A percentile compares a stretch with the other conserved stretches of the same genome.
phyloP scores from a whole-genome alignment of 2,888 invertebrate genomes.

The Heliconius cydno region DNA sequence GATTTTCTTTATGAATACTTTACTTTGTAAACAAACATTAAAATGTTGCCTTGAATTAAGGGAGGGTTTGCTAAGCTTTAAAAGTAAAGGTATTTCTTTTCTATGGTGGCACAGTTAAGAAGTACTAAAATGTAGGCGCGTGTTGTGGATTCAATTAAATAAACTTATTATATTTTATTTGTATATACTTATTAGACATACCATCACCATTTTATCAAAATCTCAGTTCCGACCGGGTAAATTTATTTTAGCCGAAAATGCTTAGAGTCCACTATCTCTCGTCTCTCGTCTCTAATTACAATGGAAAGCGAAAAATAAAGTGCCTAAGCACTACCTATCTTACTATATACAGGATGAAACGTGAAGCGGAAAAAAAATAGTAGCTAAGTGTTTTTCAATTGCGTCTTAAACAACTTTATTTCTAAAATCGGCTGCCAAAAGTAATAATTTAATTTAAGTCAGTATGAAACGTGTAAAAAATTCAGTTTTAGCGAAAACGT shows the following conservation, averaged over 20 bases:
- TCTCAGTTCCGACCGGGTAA: too few species aligned
- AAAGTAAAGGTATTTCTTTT: not conserved
- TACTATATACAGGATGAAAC: not conserved
- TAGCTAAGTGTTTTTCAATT: not conserved
- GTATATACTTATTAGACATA: too few species aligned
- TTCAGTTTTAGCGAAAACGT: conserved; percentile 1
- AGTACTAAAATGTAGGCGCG: not conserved
- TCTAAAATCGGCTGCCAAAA: not conserved
- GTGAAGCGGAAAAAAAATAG: not conserved
- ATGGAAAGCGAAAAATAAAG: too few species aligned
- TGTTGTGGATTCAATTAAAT: not conserved
- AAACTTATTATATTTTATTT: too few species aligned
- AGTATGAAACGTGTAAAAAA: not conserved
- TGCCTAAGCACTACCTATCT: not conserved
- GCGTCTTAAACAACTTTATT: not conserved
- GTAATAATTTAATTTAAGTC: not conserved
- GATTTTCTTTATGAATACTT: not conserved
- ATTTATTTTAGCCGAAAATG: too few species aligned
- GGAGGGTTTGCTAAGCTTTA: not conserved
- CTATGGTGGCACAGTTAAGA: not conserved
- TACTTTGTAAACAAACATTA: not conserved
- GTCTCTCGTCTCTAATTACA: too few species aligned
- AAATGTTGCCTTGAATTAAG: not conserved
- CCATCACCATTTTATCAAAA: too few species aligned
- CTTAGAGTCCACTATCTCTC: too few species aligned